Conservation (phyloP, 2,888 invertebrate genomes). For the Erebia epiphron region DNA sequence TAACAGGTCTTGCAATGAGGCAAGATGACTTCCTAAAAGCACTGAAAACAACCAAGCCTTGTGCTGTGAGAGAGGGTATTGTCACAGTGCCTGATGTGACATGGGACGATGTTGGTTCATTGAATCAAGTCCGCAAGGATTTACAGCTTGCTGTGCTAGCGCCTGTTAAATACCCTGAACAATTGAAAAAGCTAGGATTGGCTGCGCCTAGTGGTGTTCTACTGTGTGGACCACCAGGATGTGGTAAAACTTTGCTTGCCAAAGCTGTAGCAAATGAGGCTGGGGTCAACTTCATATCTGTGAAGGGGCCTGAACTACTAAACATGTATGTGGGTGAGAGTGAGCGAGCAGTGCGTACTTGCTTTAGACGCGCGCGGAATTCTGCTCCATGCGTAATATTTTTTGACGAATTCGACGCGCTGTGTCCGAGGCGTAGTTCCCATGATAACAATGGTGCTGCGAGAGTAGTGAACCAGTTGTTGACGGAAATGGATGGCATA, state of each 20-base stretch:
- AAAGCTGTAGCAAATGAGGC: conserved; percentile 99
- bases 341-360: conserved; percentile 97
- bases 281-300: conserved; percentile 98
- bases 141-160: conserved; percentile 95
- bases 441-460: conserved; percentile 88
- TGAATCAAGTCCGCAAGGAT: conserved; percentile 93
- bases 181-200: conserved; percentile 90
- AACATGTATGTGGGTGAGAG: conserved; percentile 99
- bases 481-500: conserved; percentile 99
- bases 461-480: conserved; percentile 96
- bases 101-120: conserved; percentile 98
- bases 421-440: conserved; percentile 94
- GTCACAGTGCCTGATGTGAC: conserved; percentile 98
- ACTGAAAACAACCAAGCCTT: conserved; percentile 93
- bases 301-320: conserved; percentile 98
- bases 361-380: conserved; percentile 96
- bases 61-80: conserved; percentile 98
- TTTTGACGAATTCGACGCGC: conserved; percentile 98
- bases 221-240: conserved; percentile 98
- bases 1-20: conserved; percentile 86
- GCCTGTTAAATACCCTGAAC: conserved; percentile 93
- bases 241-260: conserved; percentile 97
- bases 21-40: conserved; percentile 91
- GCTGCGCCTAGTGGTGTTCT: conserved; percentile 94
- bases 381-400: conserved; percentile 99